Evolutionary conservation across 1,140 invertebrate species (phyloP).

Genomic region (Leptinotarsa defecta): DNA sequence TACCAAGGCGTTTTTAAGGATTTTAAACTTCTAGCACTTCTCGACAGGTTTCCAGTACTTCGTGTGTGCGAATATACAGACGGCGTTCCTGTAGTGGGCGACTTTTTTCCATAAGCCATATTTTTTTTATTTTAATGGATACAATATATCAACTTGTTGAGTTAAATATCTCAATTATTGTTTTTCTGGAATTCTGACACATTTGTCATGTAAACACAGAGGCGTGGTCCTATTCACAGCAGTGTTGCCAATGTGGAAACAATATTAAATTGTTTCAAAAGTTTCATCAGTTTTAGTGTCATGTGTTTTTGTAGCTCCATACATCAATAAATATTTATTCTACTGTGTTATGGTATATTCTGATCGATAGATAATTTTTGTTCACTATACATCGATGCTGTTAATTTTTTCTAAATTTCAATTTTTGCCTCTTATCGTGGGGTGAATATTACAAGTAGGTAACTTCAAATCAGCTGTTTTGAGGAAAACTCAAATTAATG

Average conservation of each 20-base stretch:
- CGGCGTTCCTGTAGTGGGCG: slow-evolving; percentile 71
- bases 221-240: slow-evolving; percentile 16
- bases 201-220: slow-evolving; percentile 27
- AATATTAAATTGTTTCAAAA: too few species aligned
- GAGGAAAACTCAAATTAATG: too few species aligned
- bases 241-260: neutral
- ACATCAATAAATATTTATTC: too few species aligned
- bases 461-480: too few species aligned
- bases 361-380: too few species aligned
- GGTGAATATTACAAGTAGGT: too few species aligned
- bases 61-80: slow-evolving; percentile 82
- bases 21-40: slow-evolving; percentile 76
- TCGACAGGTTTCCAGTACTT: slow-evolving; percentile 75
- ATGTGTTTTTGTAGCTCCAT: too few species aligned
- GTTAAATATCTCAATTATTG: neutral
- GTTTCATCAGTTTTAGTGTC: too few species aligned
- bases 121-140: neutral
- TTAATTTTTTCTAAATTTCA: too few species aligned
- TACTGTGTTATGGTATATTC: too few species aligned
- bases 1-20: slow-evolving; percentile 83
- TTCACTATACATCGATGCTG: too few species aligned
- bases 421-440: too few species aligned
- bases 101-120: slow-evolving; percentile 27
- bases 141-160: neutral
- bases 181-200: slow-evolving; percentile 11